Evolutionary conservation across 2,888 invertebrate genomes (phyloP), one percentile per base, ranked within the genome.

Genomic region (Clistopyga incitator): DNA sequence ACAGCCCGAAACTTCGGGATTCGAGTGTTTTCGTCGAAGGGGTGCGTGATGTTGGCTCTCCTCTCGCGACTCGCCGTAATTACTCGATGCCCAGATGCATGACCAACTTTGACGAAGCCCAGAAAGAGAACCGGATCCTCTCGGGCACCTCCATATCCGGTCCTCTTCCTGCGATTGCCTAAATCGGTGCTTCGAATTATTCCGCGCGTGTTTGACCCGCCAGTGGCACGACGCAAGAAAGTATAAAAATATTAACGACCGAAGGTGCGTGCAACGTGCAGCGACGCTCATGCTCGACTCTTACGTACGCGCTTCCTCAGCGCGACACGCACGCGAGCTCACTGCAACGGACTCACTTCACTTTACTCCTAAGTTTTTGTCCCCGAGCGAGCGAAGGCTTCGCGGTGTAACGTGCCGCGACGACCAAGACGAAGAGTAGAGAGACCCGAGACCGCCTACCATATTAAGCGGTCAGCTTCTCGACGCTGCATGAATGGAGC

Each of bases 401-500:
- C 25, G 18, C 45, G 18, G 38, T 61, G 50, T 59, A 75, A 68
- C 61, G 45, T 74, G 72, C 59, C 59, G 68, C 80, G 75, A 75
- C 75, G 65, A 10, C 38, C 65, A n/a, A n/a, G n/a, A n/a, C n/a
- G n/a, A n/a, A n/a, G 23, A 52, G 29, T 25, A 34, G 47, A 79
- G 54, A 71, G 59, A 72, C 67, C 42, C 68, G 42, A 76, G 68
- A 70, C 81, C 20, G 81, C 72, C 87, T 88, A 87, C 90, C 89
- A 90, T 90, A 90, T 90, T 88, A 87, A 90, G 89, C 79, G 86
- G 81, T 86, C 86, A 86, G 86, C 82, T 75, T 84, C 81, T 79
- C 86, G 82, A 85, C 84, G 86, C 82, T 86, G 88, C 86, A 89
- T 90, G 90, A 90, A 90, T 90, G 89, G 87, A 89, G 87, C 86